These are phyloP conservation scores for Oenanthe oenanthe DNA, from an alignment of 2,113 vertebrate genomes.

Conservation along the genomic window DNA sequence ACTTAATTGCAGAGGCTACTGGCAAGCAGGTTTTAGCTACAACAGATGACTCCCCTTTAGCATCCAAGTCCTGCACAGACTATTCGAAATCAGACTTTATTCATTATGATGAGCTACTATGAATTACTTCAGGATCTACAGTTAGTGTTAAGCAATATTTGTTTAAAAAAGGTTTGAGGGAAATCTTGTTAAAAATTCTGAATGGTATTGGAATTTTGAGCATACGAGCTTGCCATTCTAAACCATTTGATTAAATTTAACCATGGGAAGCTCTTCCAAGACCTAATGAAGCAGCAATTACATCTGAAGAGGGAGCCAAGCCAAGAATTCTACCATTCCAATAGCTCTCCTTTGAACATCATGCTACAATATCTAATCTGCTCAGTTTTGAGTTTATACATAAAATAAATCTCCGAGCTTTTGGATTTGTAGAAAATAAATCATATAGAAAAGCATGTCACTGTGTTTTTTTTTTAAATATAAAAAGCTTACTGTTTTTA, in stretches of 20 bases:
- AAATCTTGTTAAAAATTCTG: slow-evolving; percentile 68
- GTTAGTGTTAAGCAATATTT: slow-evolving; percentile 61
- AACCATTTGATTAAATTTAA: slow-evolving; percentile 88
- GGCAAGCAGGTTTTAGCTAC: slow-evolving; percentile 60
- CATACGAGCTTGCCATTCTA: slow-evolving; percentile 76
- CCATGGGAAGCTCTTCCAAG: slow-evolving; percentile 83
- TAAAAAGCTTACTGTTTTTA: background rate
- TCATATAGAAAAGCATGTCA: background rate
- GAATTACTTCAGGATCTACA: slow-evolving; percentile 56
- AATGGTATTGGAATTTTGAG: slow-evolving; percentile 76
- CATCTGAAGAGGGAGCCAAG: slow-evolving; percentile 79
- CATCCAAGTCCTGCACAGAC: slow-evolving; percentile 27
- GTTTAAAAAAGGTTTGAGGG: slow-evolving; percentile 61
- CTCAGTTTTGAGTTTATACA: slow-evolving; percentile 48
- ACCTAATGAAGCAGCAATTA: slow-evolving; percentile 88
- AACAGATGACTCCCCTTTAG: slow-evolving; percentile 64
- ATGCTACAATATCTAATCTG: slow-evolving; percentile 69
- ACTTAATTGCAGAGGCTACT: slow-evolving; percentile 64
- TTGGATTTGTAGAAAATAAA: slow-evolving; percentile 22
- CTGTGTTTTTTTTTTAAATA: background rate
- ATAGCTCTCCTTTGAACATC: slow-evolving; percentile 74
- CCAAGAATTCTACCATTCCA: slow-evolving; percentile 78
- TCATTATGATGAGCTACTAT: slow-evolving; percentile 32
- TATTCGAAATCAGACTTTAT: slow-evolving; percentile 50
- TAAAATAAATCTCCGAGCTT: slow-evolving; percentile 39